A percentile compares a stretch with the other conserved stretches of the same genome.
Conservation (phyloP, 2,113 vertebrate species). For the Cebidichthys violaceus region DNA sequence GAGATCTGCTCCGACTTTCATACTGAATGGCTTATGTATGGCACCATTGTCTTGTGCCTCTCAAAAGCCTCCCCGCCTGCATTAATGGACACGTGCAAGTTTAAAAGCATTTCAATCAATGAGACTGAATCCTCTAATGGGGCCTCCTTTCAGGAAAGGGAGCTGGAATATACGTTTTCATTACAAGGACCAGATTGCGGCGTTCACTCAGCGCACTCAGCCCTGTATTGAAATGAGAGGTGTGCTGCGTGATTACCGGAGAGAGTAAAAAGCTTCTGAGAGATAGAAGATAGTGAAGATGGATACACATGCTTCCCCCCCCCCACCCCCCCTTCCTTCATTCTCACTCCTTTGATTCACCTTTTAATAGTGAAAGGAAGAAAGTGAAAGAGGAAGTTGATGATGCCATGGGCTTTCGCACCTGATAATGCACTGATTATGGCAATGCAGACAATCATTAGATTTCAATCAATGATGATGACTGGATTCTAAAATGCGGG, state of each 20-base stretch:
- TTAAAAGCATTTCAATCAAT: conserved; percentile 86
- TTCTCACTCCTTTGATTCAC: conserved; percentile 60
- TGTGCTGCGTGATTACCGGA: conserved; percentile 71
- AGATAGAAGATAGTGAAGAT: conserved; percentile 58
- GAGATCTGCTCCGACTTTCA: conserved; percentile 37
- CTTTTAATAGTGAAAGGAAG: conserved; percentile 52
- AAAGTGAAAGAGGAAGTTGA: conserved; percentile 41
- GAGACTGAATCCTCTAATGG: conserved; percentile 79
- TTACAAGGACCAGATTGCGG: conserved; percentile 77
- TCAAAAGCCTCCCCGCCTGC: conserved; percentile 63
- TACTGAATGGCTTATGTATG: conserved; percentile 52
- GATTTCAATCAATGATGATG: conserved; percentile 35
- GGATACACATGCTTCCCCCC: conserved; percentile 21
- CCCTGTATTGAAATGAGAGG: conserved; percentile 79
- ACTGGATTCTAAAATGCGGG: conserved; percentile 33
- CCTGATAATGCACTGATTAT: conserved; percentile 43
- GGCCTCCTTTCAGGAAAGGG: conserved; percentile 76
- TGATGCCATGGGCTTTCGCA: conserved; percentile 5
- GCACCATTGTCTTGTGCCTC: conserved; percentile 61
- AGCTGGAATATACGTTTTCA: conserved; percentile 81
- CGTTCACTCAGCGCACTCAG: conserved; percentile 68
- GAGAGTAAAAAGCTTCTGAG: conserved; percentile 74
- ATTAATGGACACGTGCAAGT: conserved; percentile 78
- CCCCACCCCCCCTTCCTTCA: not conserved
- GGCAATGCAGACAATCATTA: conserved; percentile 1